Conservation (phyloP, 2,797 vertebrate species). For the Oryzias sinensis region DNA sequence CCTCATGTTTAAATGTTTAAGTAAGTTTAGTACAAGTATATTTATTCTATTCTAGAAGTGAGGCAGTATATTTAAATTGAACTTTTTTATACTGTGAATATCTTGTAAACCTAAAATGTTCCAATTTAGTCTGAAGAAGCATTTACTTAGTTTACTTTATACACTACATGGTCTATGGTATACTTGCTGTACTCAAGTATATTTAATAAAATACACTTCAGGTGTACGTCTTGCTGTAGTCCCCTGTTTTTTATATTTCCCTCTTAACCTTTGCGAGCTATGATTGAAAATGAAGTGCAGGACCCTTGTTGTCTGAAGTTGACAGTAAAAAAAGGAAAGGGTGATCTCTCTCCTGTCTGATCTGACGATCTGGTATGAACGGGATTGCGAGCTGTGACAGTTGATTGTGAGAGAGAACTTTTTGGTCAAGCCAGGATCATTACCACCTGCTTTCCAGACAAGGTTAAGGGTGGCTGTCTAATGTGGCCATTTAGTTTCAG, state of each 20-base stretch:
- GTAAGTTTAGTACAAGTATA: no score
- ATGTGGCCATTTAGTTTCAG: slow-evolving; percentile 61
- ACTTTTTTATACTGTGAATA: no score
- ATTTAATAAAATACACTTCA: no score
- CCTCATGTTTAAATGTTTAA: no score
- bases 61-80: no score
- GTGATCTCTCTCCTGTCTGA: slow-evolving; percentile 28
- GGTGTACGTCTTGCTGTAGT: no score
- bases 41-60: no score
- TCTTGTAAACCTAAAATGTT: no score
- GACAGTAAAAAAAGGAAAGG: slow-evolving; percentile 29
- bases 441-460: slow-evolving; percentile 50
- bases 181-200: neutral
- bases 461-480: slow-evolving; percentile 68
- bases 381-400: slow-evolving; percentile 65
- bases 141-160: no score
- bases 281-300: slow-evolving; percentile 1
- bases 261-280: neutral
- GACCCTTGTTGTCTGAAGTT: slow-evolving; percentile 5
- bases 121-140: no score
- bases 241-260: neutral
- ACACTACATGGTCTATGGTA: no score
- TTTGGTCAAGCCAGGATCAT: slow-evolving; percentile 64
- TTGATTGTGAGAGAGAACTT: slow-evolving; percentile 65
- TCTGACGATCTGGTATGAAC: slow-evolving; percentile 63